Evolutionary conservation across 2,797 vertebrate species (phyloP).

Genomic region (Sebastes variabilis): DNA sequence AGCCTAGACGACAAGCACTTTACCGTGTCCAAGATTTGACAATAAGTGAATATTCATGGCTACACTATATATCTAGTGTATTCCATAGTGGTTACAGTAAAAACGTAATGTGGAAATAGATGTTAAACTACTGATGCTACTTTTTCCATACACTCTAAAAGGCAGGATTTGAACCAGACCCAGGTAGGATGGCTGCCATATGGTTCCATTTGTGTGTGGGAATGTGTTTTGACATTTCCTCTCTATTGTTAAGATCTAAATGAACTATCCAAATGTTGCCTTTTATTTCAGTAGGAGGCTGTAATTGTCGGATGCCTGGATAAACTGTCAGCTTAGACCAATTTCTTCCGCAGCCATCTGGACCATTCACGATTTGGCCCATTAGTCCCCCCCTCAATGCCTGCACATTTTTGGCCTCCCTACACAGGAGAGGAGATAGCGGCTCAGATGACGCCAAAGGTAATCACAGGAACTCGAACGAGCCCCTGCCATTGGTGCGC

Average conservation of each 20-base stretch:
- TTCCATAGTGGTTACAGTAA: not conserved
- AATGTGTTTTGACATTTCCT: constrained; percentile 66
- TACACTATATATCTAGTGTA: not conserved
- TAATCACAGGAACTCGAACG: constrained; percentile 74
- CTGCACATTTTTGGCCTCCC: constrained; percentile 82
- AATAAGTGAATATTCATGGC: not conserved
- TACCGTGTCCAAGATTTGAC: not conserved
- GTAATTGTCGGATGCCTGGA: constrained; percentile 78
- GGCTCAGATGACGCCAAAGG: constrained; percentile 77
- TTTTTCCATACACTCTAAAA: constrained; percentile 13
- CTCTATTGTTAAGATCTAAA: constrained; percentile 66
- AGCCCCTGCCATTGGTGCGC: constrained; percentile 51
- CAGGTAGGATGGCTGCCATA: constrained; percentile 48
- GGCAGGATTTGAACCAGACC: constrained; percentile 21
- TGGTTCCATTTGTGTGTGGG: constrained; percentile 50
- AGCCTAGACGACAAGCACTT: not conserved
- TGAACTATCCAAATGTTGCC: constrained; percentile 67
- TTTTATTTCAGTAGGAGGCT: constrained; percentile 70
- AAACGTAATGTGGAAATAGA: not conserved
- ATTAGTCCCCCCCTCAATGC: constrained; percentile 75
- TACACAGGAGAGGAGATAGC: constrained; percentile 81
- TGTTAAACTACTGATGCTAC: not conserved
- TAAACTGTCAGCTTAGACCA: constrained; percentile 76
- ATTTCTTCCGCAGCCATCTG: constrained; percentile 78
- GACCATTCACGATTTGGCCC: constrained; percentile 73